Conservation (phyloP, 2,113 vertebrate genomes). For the Corythornis madagascariensis region DNA sequence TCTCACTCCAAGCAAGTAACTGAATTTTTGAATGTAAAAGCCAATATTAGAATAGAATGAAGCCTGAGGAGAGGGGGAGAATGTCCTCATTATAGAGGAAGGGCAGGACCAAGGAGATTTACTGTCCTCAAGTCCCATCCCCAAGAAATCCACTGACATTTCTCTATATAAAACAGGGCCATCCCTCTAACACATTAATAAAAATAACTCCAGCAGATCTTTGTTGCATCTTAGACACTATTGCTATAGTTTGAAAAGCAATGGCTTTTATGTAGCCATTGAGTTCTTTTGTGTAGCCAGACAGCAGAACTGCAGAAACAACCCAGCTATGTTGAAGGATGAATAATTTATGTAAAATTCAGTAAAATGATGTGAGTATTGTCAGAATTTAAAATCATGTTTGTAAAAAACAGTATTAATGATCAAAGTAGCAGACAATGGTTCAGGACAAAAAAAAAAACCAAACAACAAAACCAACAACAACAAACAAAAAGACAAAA, state of each 20-base stretch:
- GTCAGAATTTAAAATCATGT: neutral
- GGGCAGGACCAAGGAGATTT: neutral
- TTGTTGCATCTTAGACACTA: neutral
- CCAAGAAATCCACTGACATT: neutral
- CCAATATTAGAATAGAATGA: neutral
- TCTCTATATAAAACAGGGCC: neutral
- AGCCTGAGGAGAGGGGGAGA: neutral
- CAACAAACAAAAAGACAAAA: too few species aligned
- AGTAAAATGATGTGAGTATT: neutral
- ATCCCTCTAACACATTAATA: neutral
- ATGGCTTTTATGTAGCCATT: neutral
- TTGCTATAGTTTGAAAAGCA: neutral
- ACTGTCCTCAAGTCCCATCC: neutral
- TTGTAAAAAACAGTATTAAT: neutral
- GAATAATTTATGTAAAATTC: neutral
- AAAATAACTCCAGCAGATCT: neutral
- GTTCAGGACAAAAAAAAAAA: neutral
- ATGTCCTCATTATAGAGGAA: neutral
- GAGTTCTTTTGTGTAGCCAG: neutral
- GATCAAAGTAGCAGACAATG: neutral
- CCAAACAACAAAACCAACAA: too few species aligned
- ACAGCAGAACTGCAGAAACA: neutral
- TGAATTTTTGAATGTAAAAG: neutral
- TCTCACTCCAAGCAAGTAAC: neutral
- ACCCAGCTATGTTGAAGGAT: neutral